These are phyloP conservation scores for Buathra laborator DNA, from an alignment of 2,888 invertebrate species.

Conservation along the genomic window DNA sequence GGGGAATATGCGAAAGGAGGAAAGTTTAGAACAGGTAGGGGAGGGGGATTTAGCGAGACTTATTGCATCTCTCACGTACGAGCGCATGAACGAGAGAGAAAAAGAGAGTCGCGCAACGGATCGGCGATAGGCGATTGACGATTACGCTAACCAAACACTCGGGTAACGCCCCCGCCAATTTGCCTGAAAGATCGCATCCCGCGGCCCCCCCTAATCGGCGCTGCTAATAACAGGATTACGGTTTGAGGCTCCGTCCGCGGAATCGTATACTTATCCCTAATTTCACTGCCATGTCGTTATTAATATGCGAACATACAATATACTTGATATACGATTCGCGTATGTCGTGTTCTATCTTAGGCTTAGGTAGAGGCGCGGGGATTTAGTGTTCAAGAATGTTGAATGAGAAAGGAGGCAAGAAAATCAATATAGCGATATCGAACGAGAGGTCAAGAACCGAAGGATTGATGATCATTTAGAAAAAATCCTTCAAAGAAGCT, in stretches of 20 bases:
- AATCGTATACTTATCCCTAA: slow-evolving; percentile 84
- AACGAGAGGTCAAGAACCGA: slow-evolving; percentile 17
- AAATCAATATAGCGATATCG: slow-evolving; percentile 33
- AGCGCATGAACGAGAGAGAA: slow-evolving; percentile 26
- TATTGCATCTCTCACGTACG: slow-evolving; percentile 20
- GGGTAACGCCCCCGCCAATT: slow-evolving; percentile 84
- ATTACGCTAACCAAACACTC: slow-evolving; percentile 85
- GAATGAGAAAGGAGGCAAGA: slow-evolving; percentile 17
- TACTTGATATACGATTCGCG: slow-evolving; percentile 62
- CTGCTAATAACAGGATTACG: slow-evolving; percentile 85
- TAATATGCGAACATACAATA: slow-evolving; percentile 77
- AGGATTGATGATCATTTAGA: neutral
- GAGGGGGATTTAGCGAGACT: slow-evolving; percentile 23
- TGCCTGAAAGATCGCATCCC: slow-evolving; percentile 82
- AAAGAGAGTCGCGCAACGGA: slow-evolving; percentile 69
- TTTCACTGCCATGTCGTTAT: slow-evolving; percentile 83
- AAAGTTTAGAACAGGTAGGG: neutral
- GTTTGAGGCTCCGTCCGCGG: slow-evolving; percentile 76
- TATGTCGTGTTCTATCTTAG: slow-evolving; percentile 29
- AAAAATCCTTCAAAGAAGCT: neutral
- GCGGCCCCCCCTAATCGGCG: slow-evolving; percentile 81
- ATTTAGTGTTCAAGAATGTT: slow-evolving; percentile 26
- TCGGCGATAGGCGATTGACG: slow-evolving; percentile 82
- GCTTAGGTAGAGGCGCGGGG: slow-evolving; percentile 18
- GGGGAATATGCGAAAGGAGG: neutral